Evolutionary conservation across 2,888 invertebrate species (phyloP).

Genomic region (Diaphora mendica): DNA sequence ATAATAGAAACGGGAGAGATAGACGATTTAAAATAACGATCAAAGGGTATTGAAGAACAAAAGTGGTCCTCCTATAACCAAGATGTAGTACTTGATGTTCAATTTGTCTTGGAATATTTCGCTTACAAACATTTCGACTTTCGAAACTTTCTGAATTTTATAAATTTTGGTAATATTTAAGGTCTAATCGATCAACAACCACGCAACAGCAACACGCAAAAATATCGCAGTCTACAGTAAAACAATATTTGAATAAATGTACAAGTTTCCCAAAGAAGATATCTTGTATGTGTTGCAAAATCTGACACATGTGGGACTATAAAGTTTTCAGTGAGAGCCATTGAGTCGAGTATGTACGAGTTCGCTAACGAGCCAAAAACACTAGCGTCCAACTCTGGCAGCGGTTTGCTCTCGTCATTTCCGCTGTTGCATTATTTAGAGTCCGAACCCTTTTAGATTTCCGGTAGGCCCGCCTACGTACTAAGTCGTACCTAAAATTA

Average conservation of each 20-base stretch:
- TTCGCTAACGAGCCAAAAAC: conserved; percentile 56
- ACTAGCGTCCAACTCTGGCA: conserved; percentile 50
- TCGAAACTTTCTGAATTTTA: neutral
- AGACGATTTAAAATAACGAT: conserved; percentile 32
- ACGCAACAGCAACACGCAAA: conserved; percentile 1
- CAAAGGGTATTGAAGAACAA: conserved; percentile 18
- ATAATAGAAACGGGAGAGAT: conserved; percentile 41
- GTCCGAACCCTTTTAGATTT: conserved; percentile 60
- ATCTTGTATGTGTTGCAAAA: conserved; percentile 39
- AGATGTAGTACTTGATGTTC: neutral
- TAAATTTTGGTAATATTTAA: neutral
- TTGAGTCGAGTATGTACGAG: conserved; percentile 45
- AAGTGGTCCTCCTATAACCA: neutral
- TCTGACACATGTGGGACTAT: conserved; percentile 44
- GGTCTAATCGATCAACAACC: neutral
- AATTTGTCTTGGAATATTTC: neutral
- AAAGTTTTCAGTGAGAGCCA: conserved; percentile 52
- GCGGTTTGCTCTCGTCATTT: conserved; percentile 61
- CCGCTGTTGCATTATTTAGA: conserved; percentile 62
- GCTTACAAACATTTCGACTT: neutral
- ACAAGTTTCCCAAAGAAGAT: conserved; percentile 30
- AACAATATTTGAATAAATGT: conserved; percentile 22
- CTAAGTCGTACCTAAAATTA: conserved; percentile 24
- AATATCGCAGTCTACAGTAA: conserved; percentile 14
- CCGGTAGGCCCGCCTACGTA: conserved; percentile 51